Percentiles rank a stretch among this genome's conserved stretches.
Conservation (phyloP, 1,140 invertebrate species). For the Pogonomyrmex barbatus region DNA sequence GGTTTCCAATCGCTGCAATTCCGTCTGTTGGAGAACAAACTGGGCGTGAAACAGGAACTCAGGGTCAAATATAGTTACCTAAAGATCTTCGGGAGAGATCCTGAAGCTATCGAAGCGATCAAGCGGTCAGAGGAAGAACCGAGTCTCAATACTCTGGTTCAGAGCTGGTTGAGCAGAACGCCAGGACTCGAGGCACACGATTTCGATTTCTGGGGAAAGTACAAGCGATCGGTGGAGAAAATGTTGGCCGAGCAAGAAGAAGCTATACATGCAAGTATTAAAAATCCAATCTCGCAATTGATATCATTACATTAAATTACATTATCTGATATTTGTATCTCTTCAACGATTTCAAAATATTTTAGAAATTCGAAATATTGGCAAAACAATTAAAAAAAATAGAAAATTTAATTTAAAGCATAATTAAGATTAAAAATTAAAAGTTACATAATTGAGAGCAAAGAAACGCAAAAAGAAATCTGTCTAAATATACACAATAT, state of each 20-base stretch:
- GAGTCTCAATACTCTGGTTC: constrained; percentile 93
- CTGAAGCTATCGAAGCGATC: constrained; percentile 90
- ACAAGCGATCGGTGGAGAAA: constrained; percentile 91
- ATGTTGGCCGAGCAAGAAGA: constrained; percentile 90
- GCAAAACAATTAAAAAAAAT: no score
- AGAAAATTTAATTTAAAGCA: constrained; percentile 5
- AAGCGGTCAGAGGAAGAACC: constrained; percentile 93
- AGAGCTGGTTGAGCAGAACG: constrained; percentile 97
- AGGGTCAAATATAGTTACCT: constrained; percentile 97
- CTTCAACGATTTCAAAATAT: neutral
- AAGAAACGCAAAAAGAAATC: neutral
- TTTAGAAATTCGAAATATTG: neutral
- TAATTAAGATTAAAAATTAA: neutral
- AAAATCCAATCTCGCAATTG: constrained; percentile 9
- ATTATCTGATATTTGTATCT: neutral
- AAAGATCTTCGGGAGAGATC: constrained; percentile 93
- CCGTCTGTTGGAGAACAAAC: constrained; percentile 97
- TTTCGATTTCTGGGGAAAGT: constrained; percentile 98
- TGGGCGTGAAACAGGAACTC: constrained; percentile 95
- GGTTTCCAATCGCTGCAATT: constrained; percentile 99
- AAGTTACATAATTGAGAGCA: neutral
- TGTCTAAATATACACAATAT: neutral
- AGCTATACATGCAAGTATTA: constrained; percentile 73
- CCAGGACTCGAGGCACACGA: constrained; percentile 94
- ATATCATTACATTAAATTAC: neutral